Base-by-base conservation (phyloP, 92 coral and sea anemone species). In the Plumapathes pennacea region DNA sequence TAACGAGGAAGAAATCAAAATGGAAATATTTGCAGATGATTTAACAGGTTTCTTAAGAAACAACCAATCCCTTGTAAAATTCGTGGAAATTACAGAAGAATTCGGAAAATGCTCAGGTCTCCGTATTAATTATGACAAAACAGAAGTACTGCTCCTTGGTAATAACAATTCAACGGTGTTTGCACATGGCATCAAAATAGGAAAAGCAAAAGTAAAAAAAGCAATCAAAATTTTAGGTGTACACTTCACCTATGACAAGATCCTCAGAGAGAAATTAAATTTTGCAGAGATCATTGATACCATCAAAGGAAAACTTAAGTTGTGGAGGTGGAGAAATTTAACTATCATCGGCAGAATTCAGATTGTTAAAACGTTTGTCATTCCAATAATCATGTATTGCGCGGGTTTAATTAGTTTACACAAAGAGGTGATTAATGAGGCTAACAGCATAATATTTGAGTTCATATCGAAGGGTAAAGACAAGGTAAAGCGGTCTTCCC, bases 191-290 rank as follows among this genome's bases (percentile, higher is more conserved):
- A 13, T 8, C 40, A 8, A 8, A 8, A 34, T 8, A 34, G 40
- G 40, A 8, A 34, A n/a, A n/a, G n/a, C n/a, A 34, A 29, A 11
- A 1, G 21, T 52, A 18, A 55, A 55, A 29, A 31, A 37, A 55
- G 15, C 62, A 19, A 32, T 42, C 39, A 69, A 69, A 56, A 69
- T 69, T 43, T 25, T 69, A 33, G 76, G 65, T 13, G 53, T 69
- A 10, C 25, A 53, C 38, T 69, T 69, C 32, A 45, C 69, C 25
- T 49, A 60, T 38, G 40, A 71, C 43, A 32, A 57, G 4, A 46
- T 32, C 2, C 38, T 40, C 8, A 45, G 33, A 24, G 27, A 46
- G 46, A 57, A 48, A 38, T 25, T 48, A 31, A 64, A 32, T 26
- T 64, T 45, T 46, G 58, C 29, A 28, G 58, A 51, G 23, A 26